Percentiles rank a stretch among this genome's conserved stretches.
Conservation (phyloP, 1,140 invertebrate species). For the Bombus polaris region DNA sequence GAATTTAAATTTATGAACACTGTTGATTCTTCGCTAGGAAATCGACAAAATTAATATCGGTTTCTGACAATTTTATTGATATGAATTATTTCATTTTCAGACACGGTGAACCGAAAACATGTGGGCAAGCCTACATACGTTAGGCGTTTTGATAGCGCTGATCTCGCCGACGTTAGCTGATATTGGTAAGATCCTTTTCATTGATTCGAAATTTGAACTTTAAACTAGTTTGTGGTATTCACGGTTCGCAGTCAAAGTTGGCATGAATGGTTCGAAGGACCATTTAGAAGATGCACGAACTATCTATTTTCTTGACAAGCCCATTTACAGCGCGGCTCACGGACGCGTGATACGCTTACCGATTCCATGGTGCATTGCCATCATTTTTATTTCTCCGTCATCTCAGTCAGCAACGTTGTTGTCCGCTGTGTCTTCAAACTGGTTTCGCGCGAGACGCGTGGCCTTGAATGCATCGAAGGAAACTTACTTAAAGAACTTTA, state of each 20-base stretch:
- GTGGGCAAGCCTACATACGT: conserved; percentile 47
- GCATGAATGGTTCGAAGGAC: neutral
- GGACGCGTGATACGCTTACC: conserved; percentile 64
- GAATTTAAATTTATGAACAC: neutral
- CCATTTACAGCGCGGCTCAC: conserved; percentile 32
- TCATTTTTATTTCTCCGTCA: conserved; percentile 69
- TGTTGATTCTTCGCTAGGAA: neutral
- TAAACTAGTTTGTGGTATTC: neutral
- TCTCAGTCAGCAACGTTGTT: conserved; percentile 37
- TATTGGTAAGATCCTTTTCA: conserved; percentile 44
- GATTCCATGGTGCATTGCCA: conserved; percentile 58
- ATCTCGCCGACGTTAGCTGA: conserved; percentile 31
- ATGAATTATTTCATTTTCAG: conserved; percentile 43
- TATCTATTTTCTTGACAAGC: conserved; percentile 40
- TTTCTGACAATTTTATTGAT: neutral
- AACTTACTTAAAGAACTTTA: neutral
- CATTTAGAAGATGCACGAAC: neutral
- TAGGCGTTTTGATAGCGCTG: conserved; percentile 45
- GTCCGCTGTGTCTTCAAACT: conserved; percentile 75
- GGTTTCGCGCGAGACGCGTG: conserved; percentile 68
- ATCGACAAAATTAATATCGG: neutral
- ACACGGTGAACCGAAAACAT: conserved; percentile 54
- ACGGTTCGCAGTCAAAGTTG: no score
- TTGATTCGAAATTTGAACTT: neutral
- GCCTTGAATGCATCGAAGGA: conserved; percentile 21